Base-by-base conservation (phyloP, 2,888 invertebrate genomes). In the Erebia aethiops region DNA sequence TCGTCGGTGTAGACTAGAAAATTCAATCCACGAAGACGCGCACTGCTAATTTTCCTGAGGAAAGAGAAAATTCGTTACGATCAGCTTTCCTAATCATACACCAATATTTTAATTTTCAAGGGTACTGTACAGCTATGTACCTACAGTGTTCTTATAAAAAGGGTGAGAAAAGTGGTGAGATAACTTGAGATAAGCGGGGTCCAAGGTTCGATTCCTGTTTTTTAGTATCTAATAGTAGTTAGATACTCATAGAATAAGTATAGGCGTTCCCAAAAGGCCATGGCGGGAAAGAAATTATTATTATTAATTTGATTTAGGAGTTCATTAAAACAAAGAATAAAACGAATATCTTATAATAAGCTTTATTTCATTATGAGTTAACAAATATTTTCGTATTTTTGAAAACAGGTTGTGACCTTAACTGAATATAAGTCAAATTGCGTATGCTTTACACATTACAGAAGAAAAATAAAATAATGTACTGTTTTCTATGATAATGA, bases 301-400 rank as follows among this genome's bases (percentile, higher is more conserved):
- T 21, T 21, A 21, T 1, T 5, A 43, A 11, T 43, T 11, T 43
- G 43, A 43, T 9, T 52, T 8, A 21, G 2, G 43, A 52, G 35
- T 26, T 18, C 26, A 71, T 62, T 35, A 63, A 75, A 73, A 71
- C 64, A 76, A 78, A 74, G 75, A 92, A 91, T 90, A 90, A 92
- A 92, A 92, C 91, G 68, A 92, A 81, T 87, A 82, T 92, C 92
- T 93, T 93, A 92, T 92, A 91, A 92, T 93, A 93, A 92, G 93
- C 93, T 93, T 92, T 93, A 93, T 93, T 92, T 93, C 92, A 93
- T 93, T 93, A 93, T 92, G 92, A 93, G 92, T 92, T 93, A 93
- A 93, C 93, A 93, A 92, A 92, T 92, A 89, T 90, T 90, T 90
- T 90, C 90, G 89, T 90, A 90, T 90, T 91, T 92, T 91, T 89